phyloP scores from a whole-genome alignment of 2,888 invertebrate genomes.

The Pterostichus niger region DNA sequence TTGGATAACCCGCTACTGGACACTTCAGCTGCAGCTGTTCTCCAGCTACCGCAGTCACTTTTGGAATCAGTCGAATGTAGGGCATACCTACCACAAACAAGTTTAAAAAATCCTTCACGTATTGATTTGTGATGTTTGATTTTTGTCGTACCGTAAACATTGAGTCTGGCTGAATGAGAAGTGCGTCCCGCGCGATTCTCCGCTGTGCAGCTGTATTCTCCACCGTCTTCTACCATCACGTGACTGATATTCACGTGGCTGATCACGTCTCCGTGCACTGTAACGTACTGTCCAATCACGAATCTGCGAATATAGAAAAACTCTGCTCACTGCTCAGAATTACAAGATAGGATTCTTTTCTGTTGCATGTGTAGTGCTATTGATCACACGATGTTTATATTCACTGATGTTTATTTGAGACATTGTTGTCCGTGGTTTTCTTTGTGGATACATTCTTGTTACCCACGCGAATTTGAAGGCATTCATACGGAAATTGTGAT shows the following conservation, averaged over 20 bases:
- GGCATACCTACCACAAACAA: slow-evolving; percentile 82
- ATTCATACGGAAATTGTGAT: slow-evolving; percentile 27
- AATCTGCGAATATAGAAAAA: slow-evolving; percentile 78
- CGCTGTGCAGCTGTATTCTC: slow-evolving; percentile 88
- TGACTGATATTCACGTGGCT: slow-evolving; percentile 91
- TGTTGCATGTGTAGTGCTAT: not conserved
- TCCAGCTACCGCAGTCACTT: slow-evolving; percentile 90
- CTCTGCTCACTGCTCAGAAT: not conserved
- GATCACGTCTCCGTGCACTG: slow-evolving; percentile 88
- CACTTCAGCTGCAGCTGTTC: slow-evolving; percentile 87
- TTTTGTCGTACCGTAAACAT: slow-evolving; percentile 84
- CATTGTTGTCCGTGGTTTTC: slow-evolving; percentile 15
- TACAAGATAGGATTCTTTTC: slow-evolving; percentile 1
- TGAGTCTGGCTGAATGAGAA: slow-evolving; percentile 86
- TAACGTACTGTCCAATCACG: slow-evolving; percentile 88
- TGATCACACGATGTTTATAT: slow-evolving; percentile 28
- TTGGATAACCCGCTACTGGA: slow-evolving; percentile 91
- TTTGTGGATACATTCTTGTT: slow-evolving; percentile 19
- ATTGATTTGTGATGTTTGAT: slow-evolving; percentile 58
- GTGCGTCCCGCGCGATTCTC: slow-evolving; percentile 87
- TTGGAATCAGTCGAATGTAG: slow-evolving; percentile 88
- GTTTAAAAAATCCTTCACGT: not conserved
- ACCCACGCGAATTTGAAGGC: not conserved
- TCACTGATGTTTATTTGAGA: slow-evolving; percentile 11
- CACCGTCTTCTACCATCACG: slow-evolving; percentile 89